phyloP scores from a whole-genome alignment of 2,113 vertebrate species.

The Panthera tigris region DNA sequence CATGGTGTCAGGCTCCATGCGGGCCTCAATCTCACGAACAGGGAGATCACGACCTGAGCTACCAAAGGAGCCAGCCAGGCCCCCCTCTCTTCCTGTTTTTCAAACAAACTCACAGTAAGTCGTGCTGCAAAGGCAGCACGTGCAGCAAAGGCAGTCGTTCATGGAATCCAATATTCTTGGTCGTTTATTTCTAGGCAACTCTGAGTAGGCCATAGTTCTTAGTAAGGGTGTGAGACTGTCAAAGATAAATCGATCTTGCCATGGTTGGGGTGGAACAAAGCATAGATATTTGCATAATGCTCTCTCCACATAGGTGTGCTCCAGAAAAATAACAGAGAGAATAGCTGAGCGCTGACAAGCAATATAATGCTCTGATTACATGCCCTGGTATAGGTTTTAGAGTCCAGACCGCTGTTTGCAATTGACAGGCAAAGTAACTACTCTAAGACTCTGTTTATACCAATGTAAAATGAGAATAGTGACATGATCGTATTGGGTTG shows the following conservation, averaged over 20 bases:
- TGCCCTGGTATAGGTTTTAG: neutral
- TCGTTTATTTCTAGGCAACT: neutral
- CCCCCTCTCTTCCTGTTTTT: neutral
- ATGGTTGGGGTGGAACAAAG: neutral
- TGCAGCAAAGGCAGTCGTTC: neutral
- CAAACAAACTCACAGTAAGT: neutral
- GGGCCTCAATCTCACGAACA: too few species aligned
- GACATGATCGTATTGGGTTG: neutral
- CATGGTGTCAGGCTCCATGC: too few species aligned
- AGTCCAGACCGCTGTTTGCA: neutral
- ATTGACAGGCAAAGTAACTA: neutral
- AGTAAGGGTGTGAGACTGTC: neutral
- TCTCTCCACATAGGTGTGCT: neutral
- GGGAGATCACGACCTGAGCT: too few species aligned
- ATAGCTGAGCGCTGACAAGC: neutral
- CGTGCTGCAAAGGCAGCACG: neutral
- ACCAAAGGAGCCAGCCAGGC: too few species aligned
- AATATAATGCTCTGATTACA: neutral
- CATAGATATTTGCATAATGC: neutral
- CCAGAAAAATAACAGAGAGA: constrained; percentile 49
- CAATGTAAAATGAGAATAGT: neutral
- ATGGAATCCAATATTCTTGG: neutral
- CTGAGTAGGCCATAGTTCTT: neutral
- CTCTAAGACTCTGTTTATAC: neutral
- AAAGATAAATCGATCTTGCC: neutral